A percentile compares a stretch with the other conserved stretches of the same genome.
Conservation (phyloP, 2,797 vertebrate species). For the Ispidina picta region DNA sequence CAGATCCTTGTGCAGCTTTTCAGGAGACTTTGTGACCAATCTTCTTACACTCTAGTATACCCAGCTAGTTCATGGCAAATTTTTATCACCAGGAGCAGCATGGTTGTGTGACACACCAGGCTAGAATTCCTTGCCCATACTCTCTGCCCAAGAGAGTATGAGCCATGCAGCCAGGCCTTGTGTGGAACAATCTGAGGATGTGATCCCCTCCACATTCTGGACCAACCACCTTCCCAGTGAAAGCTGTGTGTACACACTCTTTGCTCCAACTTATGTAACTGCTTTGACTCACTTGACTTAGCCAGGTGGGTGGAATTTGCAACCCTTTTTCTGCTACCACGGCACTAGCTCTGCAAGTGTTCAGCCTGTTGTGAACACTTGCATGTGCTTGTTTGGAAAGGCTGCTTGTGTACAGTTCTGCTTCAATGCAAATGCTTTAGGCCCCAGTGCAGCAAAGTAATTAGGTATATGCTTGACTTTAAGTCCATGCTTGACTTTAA, state of each 20-base stretch:
- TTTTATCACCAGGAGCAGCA: not conserved
- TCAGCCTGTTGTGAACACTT: not conserved
- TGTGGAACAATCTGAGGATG: not conserved
- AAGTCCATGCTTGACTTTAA: slow-evolving; percentile 21
- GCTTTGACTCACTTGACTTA: not conserved
- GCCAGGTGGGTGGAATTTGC: not conserved
- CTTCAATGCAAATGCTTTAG: slow-evolving; percentile 29
- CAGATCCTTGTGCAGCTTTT: not conserved
- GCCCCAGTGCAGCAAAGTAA: not conserved
- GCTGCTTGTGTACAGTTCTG: not conserved
- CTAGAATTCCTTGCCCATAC: not conserved
- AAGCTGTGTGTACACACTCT: not conserved
- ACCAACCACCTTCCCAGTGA: not conserved
- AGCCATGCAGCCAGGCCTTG: not conserved
- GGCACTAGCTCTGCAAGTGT: not conserved
- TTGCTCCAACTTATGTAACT: not conserved
- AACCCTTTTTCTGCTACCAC: not conserved
- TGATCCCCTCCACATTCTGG: not conserved
- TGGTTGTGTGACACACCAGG: rapidly evolving
- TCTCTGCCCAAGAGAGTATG: not conserved
- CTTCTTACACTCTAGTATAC: not conserved
- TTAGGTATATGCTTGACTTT: slow-evolving; percentile 39
- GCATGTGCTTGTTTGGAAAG: not conserved
- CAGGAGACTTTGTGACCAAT: not conserved
- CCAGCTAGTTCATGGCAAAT: not conserved